These are phyloP conservation scores for Phenganax stokvisi DNA, from an alignment of 92 coral and sea anemone species.

Conservation along the genomic window DNA sequence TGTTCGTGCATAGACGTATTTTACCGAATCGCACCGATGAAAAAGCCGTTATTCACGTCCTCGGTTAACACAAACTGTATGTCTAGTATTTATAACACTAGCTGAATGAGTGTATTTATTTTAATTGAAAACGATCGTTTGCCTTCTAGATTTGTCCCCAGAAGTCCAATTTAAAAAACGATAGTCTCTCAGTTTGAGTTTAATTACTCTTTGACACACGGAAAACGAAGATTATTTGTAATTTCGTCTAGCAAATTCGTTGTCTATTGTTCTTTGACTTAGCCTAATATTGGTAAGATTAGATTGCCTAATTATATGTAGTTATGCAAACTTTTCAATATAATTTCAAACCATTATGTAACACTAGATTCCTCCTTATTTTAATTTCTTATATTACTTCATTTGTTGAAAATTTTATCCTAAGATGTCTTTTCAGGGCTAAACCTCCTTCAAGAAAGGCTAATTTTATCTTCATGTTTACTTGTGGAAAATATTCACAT, in stretches of 20 bases:
- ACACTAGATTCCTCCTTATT: not conserved
- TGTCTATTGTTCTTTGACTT: not conserved
- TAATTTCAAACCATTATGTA: not conserved
- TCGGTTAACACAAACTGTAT: too few relatives aligned
- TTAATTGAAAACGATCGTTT: too few relatives aligned
- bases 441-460: constrained; percentile 4
- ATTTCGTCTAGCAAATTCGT: not conserved
- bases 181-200: not conserved
- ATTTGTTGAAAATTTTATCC: too few relatives aligned
- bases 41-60: too few relatives aligned
- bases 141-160: too few relatives aligned
- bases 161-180: too few relatives aligned
- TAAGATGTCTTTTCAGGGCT: not conserved
- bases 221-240: not conserved
- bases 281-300: not conserved
- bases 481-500: too few relatives aligned
- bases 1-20: too few relatives aligned
- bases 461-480: constrained; percentile 5
- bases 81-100: too few relatives aligned
- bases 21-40: too few relatives aligned
- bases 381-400: not conserved
- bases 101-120: too few relatives aligned
- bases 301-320: not conserved
- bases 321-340: not conserved
- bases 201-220: not conserved